Base-by-base conservation (phyloP, 2,797 vertebrate genomes). In the Danio kyathit region DNA sequence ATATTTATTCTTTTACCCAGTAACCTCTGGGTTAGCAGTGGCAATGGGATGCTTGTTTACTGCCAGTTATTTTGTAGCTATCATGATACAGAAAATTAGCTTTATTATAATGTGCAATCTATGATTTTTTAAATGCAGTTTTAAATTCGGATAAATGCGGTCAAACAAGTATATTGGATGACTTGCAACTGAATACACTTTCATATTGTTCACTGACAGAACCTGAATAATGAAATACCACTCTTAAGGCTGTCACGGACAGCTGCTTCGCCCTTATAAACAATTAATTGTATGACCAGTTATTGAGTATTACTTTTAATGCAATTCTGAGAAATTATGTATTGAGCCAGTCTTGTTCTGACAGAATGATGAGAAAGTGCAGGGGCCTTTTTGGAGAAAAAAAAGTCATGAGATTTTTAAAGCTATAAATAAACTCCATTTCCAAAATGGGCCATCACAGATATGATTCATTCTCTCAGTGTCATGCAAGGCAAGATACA, bases 1-100 rank as follows among this genome's bases (percentile, higher is more conserved):
- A 89, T 88, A 92, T 91, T 91, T 91, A 90, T 89, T 90, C 71
- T 82, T 93, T 93, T 92, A 92, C 85, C 87, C 88, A 89, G 88
- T 88, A 91, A 89, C 89, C 89, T 91, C 89, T 91, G 91, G 82
- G 76, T 82, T 84, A 86, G 81, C 79, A 83, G 82, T 88, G 86
- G 82, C 72, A 84, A 85, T 89, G 79, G 87, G 82, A 91, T 90
- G 83, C 87, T 83, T 83, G 85, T 86, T 84, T 82, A 85, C 86
- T 92, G 91, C 89, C 92, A 72, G 60, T 71, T 63, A 66, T 29
- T 51, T 17, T 43, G 43, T 70, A 21, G 56, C 70, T 63, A 79
- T 40, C 43, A n/a, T 59, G 46, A 79, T 79, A 57, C 66, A 44
- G n/a, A 71, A 79, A 71, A 52, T 52, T 52, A 44, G 38, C 46